phyloP scores from a whole-genome alignment of 2,113 vertebrate species.

The Melospiza georgiana region DNA sequence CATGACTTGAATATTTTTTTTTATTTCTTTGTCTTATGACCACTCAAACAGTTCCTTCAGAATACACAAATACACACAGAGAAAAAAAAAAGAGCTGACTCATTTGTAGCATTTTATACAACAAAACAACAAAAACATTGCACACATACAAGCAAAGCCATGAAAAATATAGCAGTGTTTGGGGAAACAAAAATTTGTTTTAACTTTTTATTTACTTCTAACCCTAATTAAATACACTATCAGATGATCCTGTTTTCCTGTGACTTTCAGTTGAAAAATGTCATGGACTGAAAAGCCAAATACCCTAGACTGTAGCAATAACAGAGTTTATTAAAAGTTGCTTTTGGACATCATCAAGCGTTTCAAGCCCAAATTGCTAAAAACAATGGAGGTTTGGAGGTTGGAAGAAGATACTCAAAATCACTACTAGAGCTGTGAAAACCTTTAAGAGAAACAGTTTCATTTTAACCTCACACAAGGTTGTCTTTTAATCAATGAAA shows the following conservation, averaged over 20 bases:
- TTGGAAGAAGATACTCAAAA: neutral
- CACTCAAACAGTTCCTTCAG: neutral
- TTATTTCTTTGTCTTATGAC: neutral
- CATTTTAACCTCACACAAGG: neutral
- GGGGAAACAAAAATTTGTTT: neutral
- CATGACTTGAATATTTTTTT: neutral
- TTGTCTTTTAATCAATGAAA: neutral
- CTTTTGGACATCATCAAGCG: neutral
- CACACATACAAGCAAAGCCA: neutral
- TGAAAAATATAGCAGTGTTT: neutral
- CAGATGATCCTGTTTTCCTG: neutral
- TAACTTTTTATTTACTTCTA: neutral
- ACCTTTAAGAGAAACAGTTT: neutral
- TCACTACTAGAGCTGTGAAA: neutral
- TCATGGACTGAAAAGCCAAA: neutral
- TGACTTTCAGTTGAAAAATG: neutral
- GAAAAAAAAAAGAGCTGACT: neutral
- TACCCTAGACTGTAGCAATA: neutral
- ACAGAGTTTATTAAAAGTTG: neutral
- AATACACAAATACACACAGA: neutral
- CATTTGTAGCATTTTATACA: neutral
- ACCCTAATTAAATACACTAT: neutral
- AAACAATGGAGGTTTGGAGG: neutral
- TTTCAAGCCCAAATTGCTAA: neutral
- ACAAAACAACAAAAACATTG: neutral